Conservation (phyloP, 1,140 invertebrate species). For the Eueides isabella region DNA sequence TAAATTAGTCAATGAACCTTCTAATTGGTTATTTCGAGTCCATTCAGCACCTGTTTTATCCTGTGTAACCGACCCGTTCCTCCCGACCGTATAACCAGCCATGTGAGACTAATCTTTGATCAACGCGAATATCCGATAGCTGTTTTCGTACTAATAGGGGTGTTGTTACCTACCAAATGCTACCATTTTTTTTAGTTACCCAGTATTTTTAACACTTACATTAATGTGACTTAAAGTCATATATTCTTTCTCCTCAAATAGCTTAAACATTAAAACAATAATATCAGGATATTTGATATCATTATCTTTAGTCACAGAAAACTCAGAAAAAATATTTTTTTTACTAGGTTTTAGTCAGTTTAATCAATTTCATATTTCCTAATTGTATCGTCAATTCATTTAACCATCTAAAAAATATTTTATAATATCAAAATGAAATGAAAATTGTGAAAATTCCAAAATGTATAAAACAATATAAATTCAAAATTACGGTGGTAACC, state of each 20-base stretch:
- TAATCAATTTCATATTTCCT: no score
- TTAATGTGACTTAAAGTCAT: no score
- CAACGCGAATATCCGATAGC: slow-evolving; percentile 15
- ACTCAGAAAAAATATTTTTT: no score
- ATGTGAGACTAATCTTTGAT: slow-evolving; percentile 31
- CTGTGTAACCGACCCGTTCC: slow-evolving; percentile 1
- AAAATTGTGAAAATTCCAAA: neutral
- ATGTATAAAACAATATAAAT: neutral
- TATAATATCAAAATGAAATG: no score
- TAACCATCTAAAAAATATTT: no score
- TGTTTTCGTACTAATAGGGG: slow-evolving; percentile 11
- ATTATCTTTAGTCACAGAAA: neutral
- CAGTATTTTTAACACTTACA: no score
- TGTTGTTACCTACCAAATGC: no score
- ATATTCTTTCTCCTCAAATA: neutral
- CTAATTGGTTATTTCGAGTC: slow-evolving; percentile 24
- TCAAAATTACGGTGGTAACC: neutral
- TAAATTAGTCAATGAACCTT: slow-evolving; percentile 19
- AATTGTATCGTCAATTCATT: no score
- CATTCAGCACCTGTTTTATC: slow-evolving; percentile 27
- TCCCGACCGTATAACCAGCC: slow-evolving; percentile 16
- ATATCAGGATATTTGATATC: neutral
- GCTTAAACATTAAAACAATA: neutral
- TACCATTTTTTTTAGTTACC: no score
- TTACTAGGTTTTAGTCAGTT: no score